phyloP scores from a whole-genome alignment of 2,113 vertebrate genomes.

The Gadus macrocephalus region DNA sequence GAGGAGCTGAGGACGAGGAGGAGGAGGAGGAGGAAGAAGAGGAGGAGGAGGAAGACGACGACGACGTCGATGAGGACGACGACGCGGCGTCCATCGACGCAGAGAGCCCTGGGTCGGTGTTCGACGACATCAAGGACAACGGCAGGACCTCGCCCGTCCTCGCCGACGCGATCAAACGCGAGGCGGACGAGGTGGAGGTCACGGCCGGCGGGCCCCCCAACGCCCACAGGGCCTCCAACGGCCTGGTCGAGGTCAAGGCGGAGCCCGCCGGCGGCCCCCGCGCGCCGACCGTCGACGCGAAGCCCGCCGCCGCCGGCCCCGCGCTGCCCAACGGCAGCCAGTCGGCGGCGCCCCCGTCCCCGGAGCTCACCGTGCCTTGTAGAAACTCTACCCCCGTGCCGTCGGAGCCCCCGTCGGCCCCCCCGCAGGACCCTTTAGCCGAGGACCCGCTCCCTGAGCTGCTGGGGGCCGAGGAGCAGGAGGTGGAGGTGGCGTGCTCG shows the following conservation, averaged over 20 bases:
- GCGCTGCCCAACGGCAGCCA: slow-evolving; percentile 83
- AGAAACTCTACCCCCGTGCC: slow-evolving; percentile 81
- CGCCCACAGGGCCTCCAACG: slow-evolving; percentile 83
- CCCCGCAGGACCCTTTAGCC: slow-evolving; percentile 34
- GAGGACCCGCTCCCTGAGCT: slow-evolving; percentile 72
- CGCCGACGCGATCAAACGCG: slow-evolving; percentile 63
- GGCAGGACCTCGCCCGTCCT: slow-evolving; percentile 76
- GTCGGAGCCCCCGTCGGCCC: slow-evolving; percentile 54
- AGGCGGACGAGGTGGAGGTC: slow-evolving; percentile 70
- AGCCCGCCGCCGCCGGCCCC: slow-evolving; percentile 68
- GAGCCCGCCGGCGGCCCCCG: slow-evolving; percentile 71
- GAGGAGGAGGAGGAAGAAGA: slow-evolving; percentile 64
- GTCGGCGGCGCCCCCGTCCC: slow-evolving; percentile 71
- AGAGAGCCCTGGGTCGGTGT: slow-evolving; percentile 73
- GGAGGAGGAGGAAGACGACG: not conserved
- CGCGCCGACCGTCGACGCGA: slow-evolving; percentile 71
- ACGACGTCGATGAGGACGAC: too few relatives aligned
- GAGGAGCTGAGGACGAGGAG: slow-evolving; percentile 81
- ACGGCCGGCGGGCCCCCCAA: slow-evolving; percentile 55
- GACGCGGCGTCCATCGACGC: slow-evolving; percentile 57
- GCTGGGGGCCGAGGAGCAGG: slow-evolving; percentile 80
- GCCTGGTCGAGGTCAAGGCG: slow-evolving; percentile 79
- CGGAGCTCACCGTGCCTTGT: slow-evolving; percentile 95
- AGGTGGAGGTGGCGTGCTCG: slow-evolving; percentile 86
- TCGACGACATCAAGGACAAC: slow-evolving; percentile 69